A percentile compares a stretch with the other conserved stretches of the same genome.
Evolutionary conservation across 2,797 vertebrate genomes (phyloP).

Genomic region (Chiroxiphia lanceolata): DNA sequence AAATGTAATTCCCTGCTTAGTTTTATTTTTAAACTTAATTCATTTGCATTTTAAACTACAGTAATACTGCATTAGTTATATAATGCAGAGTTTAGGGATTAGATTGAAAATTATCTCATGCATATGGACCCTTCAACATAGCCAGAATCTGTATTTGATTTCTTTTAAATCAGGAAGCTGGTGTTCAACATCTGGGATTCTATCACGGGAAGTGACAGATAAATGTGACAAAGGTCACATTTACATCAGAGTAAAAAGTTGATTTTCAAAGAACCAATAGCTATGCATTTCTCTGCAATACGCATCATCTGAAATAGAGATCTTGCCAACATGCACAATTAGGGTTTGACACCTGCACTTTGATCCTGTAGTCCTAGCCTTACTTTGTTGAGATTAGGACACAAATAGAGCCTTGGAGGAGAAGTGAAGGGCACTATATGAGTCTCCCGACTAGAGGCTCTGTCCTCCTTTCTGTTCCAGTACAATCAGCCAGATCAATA

Average conservation of each 20-base stretch:
- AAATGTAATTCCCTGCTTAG: not conserved
- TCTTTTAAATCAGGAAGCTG: not conserved
- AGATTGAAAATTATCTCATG: not conserved
- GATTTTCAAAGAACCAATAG: not conserved
- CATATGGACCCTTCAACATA: not conserved
- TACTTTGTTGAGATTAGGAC: not conserved
- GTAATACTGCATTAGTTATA: not conserved
- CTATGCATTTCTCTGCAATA: not conserved
- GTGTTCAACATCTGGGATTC: fast-evolving
- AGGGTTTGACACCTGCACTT: not conserved
- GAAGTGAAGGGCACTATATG: not conserved
- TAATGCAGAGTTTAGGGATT: not conserved
- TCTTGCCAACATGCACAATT: not conserved
- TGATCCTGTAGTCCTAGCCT: not conserved
- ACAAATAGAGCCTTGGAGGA: not conserved
- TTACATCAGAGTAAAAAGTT: not conserved
- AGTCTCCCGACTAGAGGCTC: not conserved
- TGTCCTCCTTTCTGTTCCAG: not conserved
- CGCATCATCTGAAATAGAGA: not conserved
- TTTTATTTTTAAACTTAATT: not conserved
- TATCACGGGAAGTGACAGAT: not conserved
- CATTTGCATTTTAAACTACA: not conserved
- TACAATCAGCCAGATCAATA: not conserved
- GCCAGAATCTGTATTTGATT: not conserved
- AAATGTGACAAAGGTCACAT: not conserved